Percentiles rank a stretch among this genome's conserved stretches.
Conservation (phyloP, 2,797 vertebrate species). For the Myotis vivesi region DNA sequence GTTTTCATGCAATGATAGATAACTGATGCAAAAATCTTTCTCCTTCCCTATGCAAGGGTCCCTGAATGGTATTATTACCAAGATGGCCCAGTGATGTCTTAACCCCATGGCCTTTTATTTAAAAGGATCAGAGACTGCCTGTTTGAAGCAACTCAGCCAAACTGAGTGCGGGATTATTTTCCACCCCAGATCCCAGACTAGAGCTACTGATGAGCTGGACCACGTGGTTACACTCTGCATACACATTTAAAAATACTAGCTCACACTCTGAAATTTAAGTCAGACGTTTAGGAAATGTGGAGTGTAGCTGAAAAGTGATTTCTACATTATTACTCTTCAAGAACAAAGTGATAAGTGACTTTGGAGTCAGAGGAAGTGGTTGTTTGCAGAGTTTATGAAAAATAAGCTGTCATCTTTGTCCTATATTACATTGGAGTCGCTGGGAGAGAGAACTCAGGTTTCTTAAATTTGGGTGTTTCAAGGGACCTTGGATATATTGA, state of each 20-base stretch:
- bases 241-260: constrained; percentile 67
- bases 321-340: constrained; percentile 54
- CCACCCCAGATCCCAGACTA: background rate
- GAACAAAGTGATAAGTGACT: constrained; percentile 63
- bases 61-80: background rate
- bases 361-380: constrained; percentile 40
- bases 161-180: background rate
- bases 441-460: constrained; percentile 40
- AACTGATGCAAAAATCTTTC: background rate
- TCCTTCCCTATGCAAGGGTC: background rate
- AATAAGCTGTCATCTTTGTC: constrained; percentile 60
- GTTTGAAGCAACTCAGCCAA: background rate
- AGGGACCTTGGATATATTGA: constrained; percentile 53
- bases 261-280: constrained; percentile 61
- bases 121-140: background rate
- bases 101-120: background rate
- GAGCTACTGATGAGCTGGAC: background rate
- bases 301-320: constrained; percentile 34
- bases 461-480: constrained; percentile 48
- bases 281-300: constrained; percentile 23
- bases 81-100: background rate
- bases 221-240: background rate
- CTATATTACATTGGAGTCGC: background rate
- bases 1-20: background rate
- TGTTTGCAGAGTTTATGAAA: constrained; percentile 67